Conservation (phyloP, 2,113 vertebrate genomes). For the Heterocephalus glaber region DNA sequence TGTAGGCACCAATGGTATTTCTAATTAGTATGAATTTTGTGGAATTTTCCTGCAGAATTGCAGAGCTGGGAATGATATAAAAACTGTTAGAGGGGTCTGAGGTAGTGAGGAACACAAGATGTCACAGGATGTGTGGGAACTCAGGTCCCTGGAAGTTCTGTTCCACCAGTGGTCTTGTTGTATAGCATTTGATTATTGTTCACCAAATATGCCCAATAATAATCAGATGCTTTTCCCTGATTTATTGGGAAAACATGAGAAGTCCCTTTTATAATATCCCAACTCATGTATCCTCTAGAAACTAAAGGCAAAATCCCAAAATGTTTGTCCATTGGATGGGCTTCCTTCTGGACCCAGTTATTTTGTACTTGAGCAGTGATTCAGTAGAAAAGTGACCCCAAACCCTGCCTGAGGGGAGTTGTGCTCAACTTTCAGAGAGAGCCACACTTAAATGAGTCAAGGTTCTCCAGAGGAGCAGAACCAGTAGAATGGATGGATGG, state of each 20-base stretch:
- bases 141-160: neutral
- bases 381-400: no score
- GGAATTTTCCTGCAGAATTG: neutral
- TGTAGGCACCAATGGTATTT: fast-evolving
- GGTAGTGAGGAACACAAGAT: fast-evolving
- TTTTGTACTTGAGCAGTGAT: neutral
- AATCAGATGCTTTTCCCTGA: neutral
- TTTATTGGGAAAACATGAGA: neutral
- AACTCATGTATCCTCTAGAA: neutral
- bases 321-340: neutral
- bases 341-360: neutral
- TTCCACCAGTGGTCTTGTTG: neutral
- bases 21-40: neutral
- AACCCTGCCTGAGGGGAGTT: neutral
- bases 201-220: neutral
- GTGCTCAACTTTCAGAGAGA: neutral
- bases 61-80: neutral
- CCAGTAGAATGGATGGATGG: no score
- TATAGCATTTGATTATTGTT: neutral
- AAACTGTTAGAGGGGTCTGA: neutral
- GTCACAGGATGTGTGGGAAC: neutral
- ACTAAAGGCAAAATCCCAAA: neutral
- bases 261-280: neutral
- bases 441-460: neutral
- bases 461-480: neutral